Evolutionary conservation across 1,140 invertebrate species (phyloP), one percentile per base, ranked within the genome.

Genomic region (Camponotus vicinus): DNA sequence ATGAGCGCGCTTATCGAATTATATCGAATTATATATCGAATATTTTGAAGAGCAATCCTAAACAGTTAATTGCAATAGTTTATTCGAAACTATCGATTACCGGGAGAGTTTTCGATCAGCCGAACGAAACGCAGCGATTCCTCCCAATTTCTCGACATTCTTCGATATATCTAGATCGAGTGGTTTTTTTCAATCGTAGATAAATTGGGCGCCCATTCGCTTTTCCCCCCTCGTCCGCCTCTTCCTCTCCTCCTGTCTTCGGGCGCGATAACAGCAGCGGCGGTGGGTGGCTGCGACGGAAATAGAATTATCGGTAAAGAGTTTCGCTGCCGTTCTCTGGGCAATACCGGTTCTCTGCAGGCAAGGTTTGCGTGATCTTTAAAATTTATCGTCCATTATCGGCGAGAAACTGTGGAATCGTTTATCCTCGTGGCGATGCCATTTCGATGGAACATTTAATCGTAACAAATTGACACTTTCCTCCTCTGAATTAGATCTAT

Each of bases 251-350:
- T 21, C 49, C 64, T 49, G 49, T 37, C 79, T 83, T 49, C 79
- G 52, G 37, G 34, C 69, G 61, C 67, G 86, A 87, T 86, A 87
- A 86, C 70, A 79, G 75, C 61, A 66, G 37, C 77, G 63, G 37
- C 42, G 75, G 37, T 42, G 75, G 64, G 37, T 27, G 55, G 59
- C 34, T 59, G 79, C 76, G 18, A 75, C 55, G 67, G 86, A 87
- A 88, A 88, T 88, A 83, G 78, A 83, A 87, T 87, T 88, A 88
- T 87, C 87, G 59, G 87, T 42, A 73, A 71, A 69, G 86, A 80
- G 77, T 73, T 66, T 69, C 71, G 55, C 85, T 57, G 79, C 78
- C 66, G 66, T 45, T 37, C 42, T 40, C 37, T 40, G 6, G 40
- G 85, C 86, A 52, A 52, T 80, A 21, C 73, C 52, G 66, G 42